Base-by-base conservation (phyloP, 2,797 vertebrate species). In the Eospalax fontanierii region DNA sequence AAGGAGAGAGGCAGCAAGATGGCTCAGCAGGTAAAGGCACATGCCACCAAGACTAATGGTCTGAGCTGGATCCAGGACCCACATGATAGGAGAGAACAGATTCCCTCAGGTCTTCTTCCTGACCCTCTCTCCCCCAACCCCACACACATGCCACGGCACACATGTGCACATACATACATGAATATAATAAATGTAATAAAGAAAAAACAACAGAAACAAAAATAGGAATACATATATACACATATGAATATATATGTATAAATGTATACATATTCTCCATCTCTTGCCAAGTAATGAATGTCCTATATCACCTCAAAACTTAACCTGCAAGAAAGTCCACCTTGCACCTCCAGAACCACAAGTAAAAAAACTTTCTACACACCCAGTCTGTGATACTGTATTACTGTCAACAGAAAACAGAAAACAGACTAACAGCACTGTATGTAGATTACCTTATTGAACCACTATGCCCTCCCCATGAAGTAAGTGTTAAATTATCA, bases 361-460 rank as follows among this genome's bases (percentile, higher is more conserved):
- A 26, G 38, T 38, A 22, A 75, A 43, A 46, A 63, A 87, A 21
- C 30, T 78, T 54, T 89, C 61, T 66, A 78, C 35, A 35, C 73
- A 61, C 19, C 16, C 57, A 50, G 33, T 18, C 28, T 88, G 40
- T 35, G 40, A 14, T 89, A 89, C 3, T 78, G 33, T 54, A 38
- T 66, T 35, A 30, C 24, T 78, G 12, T 35, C 26, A 86, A 57
- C 22, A 61, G 40, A 78, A 76, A 89, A 89, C 21, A 8, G 74
- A 35, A n/a, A n/a, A n/a, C n/a, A n/a, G n/a, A n/a, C n/a, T n/a
- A n/a, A n/a, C n/a, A n/a, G n/a, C n/a, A n/a, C n/a, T n/a, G n/a
- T n/a, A n/a, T n/a, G n/a, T n/a, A n/a, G n/a, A 68, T 79, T 59
- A 89, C n/a, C 50, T 80, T 85, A 43, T 70, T 93, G 80, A 73